Percentiles rank a stretch among this genome's conserved stretches.
phyloP scores from a whole-genome alignment of 2,113 vertebrate species.

The Albula goreensis region DNA sequence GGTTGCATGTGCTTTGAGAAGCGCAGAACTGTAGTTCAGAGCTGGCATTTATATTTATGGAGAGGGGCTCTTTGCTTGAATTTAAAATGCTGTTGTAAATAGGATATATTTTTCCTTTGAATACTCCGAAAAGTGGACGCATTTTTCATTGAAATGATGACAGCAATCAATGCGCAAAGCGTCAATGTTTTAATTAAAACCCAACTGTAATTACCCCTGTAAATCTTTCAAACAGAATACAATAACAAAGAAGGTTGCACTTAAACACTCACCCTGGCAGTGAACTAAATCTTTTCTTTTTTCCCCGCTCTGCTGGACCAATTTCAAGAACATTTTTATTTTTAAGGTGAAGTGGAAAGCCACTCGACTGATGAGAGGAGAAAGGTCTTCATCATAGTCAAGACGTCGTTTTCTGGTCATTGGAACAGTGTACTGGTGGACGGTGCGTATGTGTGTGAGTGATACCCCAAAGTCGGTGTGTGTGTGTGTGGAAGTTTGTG shows the following conservation, averaged over 20 bases:
- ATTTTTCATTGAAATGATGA: conserved; percentile 20
- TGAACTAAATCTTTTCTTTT: not conserved
- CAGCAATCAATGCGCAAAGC: conserved; percentile 13
- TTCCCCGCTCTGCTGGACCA: not conserved
- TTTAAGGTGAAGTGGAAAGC: not conserved
- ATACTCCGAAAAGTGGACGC: not conserved
- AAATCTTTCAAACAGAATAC: conserved; percentile 20
- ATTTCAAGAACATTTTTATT: not conserved
- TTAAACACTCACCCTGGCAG: not conserved
- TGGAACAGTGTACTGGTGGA: not conserved
- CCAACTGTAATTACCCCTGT: conserved; percentile 21
- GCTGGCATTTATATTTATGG: conserved; percentile 4
- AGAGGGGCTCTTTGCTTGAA: not conserved
- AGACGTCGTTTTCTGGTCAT: not conserved
- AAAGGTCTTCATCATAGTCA: not conserved
- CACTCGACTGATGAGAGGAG: not conserved
- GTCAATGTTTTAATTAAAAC: conserved; percentile 28
- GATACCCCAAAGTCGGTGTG: too few relatives aligned
- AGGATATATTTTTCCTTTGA: not conserved
- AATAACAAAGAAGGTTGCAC: conserved; percentile 12
- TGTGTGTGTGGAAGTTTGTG: too few relatives aligned
- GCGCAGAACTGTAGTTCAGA: not conserved
- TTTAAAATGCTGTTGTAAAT: not conserved
- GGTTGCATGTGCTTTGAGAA: not conserved
- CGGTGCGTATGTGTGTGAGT: not conserved